Conservation (phyloP, 2,888 invertebrate genomes). For the Deilephila elpenor region DNA sequence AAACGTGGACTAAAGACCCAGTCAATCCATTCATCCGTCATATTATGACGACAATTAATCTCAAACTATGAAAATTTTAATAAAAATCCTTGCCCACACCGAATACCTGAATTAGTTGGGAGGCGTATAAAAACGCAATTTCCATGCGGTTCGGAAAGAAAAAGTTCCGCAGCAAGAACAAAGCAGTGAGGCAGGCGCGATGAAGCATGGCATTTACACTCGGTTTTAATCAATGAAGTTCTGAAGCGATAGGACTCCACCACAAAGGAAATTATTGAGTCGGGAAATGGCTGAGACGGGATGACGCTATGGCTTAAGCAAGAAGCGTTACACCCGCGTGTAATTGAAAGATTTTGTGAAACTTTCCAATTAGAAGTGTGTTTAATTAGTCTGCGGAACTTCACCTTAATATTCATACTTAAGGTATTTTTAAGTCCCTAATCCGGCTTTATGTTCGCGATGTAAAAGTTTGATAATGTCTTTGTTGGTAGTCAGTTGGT, state of each 20-base stretch:
- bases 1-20: neutral
- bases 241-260: slow-evolving; percentile 64
- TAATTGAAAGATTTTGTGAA: slow-evolving; percentile 12
- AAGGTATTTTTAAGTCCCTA: neutral
- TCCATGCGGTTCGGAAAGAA: slow-evolving; percentile 52
- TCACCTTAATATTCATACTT: neutral
- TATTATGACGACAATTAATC: neutral
- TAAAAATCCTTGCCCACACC: neutral
- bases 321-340: slow-evolving; percentile 28
- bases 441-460: neutral
- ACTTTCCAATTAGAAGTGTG: slow-evolving; percentile 12
- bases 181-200: slow-evolving; percentile 55
- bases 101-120: slow-evolving; percentile 5
- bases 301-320: slow-evolving; percentile 54
- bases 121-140: slow-evolving; percentile 36
- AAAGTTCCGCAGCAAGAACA: slow-evolving; percentile 63
- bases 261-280: slow-evolving; percentile 81
- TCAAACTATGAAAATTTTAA: neutral
- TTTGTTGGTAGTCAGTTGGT: too few species aligned
- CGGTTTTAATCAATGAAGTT: slow-evolving; percentile 80
- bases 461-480: too few species aligned
- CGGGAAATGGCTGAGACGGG: slow-evolving; percentile 58
- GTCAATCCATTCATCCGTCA: neutral
- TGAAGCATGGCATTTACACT: slow-evolving; percentile 69
- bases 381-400: neutral